These are phyloP conservation scores for Coenobita brevimanus DNA, from an alignment of 1,140 invertebrate genomes.

Conservation along the genomic window DNA sequence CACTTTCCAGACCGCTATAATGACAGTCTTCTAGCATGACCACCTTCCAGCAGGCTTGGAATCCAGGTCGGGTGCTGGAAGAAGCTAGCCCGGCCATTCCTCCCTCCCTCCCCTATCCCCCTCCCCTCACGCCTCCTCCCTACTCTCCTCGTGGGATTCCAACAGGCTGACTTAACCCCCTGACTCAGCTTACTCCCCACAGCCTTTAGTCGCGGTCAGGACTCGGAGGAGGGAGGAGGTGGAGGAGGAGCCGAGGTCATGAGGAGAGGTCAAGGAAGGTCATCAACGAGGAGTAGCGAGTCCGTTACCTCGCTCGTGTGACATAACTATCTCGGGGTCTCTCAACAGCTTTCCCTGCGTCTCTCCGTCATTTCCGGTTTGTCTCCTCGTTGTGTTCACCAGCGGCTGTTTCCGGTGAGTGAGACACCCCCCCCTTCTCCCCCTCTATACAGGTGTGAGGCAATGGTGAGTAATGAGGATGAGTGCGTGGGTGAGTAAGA, in stretches of 20 bases:
- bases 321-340: slow-evolving; percentile 9
- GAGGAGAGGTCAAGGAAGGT: not conserved
- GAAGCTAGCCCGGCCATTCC: not conserved
- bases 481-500: slow-evolving; percentile 59
- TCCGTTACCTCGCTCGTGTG: slow-evolving; percentile 44
- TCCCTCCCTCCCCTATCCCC: not conserved
- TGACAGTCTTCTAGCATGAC: too few relatives aligned
- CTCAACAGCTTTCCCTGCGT: not conserved
- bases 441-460: slow-evolving; percentile 51
- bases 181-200: not conserved
- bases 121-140: not conserved
- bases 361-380: slow-evolving; percentile 56
- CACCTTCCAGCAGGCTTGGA: not conserved
- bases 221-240: not conserved
- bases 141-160: slow-evolving; percentile 8
- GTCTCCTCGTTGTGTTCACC: slow-evolving; percentile 36
- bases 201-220: not conserved
- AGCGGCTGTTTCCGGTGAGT: slow-evolving; percentile 61
- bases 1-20: too few relatives aligned
- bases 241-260: not conserved
- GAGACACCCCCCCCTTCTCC: slow-evolving; percentile 22
- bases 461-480: slow-evolving; percentile 64
- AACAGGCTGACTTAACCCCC: slow-evolving; percentile 17
- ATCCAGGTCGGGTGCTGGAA: slow-evolving; percentile 34
- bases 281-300: not conserved